Base-by-base conservation (phyloP, 2,113 vertebrate species). In the Hassar affinis region DNA sequence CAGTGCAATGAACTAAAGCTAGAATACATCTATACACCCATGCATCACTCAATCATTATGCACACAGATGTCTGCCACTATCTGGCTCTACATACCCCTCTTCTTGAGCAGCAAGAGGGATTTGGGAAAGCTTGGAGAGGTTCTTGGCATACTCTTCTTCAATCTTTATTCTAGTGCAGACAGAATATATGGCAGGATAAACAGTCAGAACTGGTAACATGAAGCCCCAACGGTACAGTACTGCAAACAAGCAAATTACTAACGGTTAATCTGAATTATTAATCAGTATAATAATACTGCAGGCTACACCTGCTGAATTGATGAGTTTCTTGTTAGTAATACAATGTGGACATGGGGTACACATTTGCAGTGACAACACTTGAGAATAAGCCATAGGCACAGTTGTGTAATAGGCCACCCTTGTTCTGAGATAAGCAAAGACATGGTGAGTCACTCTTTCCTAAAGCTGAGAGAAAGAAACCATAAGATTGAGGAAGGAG, bases 111-210 rank as follows among this genome's bases (percentile, higher is more conserved):
- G 97, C 98, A 93, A 99, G 92, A 2, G 98, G 96, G 87, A 95
- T 98, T 91, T 97, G 95, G 76, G 98, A 99, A 80, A 99, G 93
- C 90, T 99, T 99, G 84, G 98, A 96, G 30, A 99, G 93, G 90
- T 99, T 99, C 92, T 99, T 99, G 66, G 98, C 97, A 54, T 99
- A 99, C 85, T 99, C 98, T 81, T 99, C 98, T 91, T 99, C 98
- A 85, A 99, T 99, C 93, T 97, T 99, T 94, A 99, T 99, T 93
- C 98, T 99, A 92, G 75, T 87, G 91, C 30, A 87, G 49, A 69
- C 11, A 82, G 61, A 35, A 84, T 47, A 18, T 47, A 42, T 1
- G 14, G n/a, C n/a, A 6, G 38, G 62, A 47, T 68, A 62, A 42
- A 33, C 6, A 25, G 52, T 79, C 38, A 47, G 76, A n/a, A 8